Base-by-base conservation (phyloP, 2,797 vertebrate genomes). In the Crocidura indochinensis region DNA sequence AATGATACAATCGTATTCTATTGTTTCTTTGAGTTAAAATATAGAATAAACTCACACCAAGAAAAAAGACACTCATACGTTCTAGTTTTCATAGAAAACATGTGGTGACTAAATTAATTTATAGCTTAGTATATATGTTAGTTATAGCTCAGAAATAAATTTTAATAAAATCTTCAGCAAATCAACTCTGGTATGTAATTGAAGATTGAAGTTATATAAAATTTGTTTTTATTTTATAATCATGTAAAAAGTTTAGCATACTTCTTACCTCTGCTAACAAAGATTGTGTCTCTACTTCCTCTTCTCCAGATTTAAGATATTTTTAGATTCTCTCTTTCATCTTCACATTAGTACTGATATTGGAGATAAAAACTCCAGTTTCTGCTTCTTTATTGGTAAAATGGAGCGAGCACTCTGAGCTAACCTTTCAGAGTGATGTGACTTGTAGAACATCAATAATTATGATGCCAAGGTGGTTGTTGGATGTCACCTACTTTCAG, bases 71-170 rank as follows among this genome's bases (percentile, higher is more conserved):
- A 29, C 19, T 75, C n/a, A 46, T 88, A 68, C 56, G 8, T 67
- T 81, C 47, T 87, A 51, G 22, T 95, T 78, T 53, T 91, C 64
- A 60, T 53, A 20, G 79, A 82, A 87, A 93, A 87, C 84, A 79
- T 64, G 78, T 92, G 47, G 68, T 75, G 51, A 80, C 19, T 90
- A 68, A 68, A 82, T 27, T 88, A 80, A 31, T 51, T 84, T 15
- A 7, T 64, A 79, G 19, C 10, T 90, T 6, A 56, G 68, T 38
- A 38, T 38, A 38, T 38, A 38, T 38, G 38, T 88, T 92, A 82
- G 64, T 91, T 85, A 60, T 24, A 83, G 83, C 46, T 89, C 47
- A 82, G 38, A 87, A 87, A 84, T 20, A 38, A 80, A 73, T 44
- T 93, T 47, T 69, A 83, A 68, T 22, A 15, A 94, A 93, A 74